Evolutionary conservation across 2,888 invertebrate genomes (phyloP).

Genomic region (Dicycla oo): DNA sequence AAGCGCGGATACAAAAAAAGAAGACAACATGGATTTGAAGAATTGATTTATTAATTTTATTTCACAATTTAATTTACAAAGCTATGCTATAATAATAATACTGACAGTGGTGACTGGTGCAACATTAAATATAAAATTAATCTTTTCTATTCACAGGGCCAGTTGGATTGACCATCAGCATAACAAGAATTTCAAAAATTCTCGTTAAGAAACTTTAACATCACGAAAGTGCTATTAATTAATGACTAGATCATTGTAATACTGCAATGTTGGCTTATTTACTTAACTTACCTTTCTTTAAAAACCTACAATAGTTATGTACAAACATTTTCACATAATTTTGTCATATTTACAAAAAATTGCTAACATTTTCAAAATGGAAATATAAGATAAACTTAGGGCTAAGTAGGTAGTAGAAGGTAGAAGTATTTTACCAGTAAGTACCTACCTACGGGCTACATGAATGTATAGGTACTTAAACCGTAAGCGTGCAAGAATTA

Average conservation of each 20-base stretch:
- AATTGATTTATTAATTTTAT: conserved; percentile 51
- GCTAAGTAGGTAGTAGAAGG: too few species aligned
- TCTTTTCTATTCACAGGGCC: conserved; percentile 27
- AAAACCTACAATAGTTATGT: conserved; percentile 47
- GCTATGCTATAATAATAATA: conserved; percentile 49
- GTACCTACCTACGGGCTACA: neutral
- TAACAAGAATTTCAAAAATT: conserved; percentile 41
- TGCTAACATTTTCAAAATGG: conserved; percentile 7
- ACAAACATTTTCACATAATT: conserved; percentile 58
- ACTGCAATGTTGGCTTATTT: conserved; percentile 51
- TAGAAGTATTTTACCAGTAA: neutral
- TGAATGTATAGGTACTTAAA: neutral
- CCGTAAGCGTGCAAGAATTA: neutral
- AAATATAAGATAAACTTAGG: conserved; percentile 2
- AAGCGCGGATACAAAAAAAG: neutral
- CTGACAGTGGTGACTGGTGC: conserved; percentile 45
- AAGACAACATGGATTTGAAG: conserved; percentile 18
- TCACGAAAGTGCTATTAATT: conserved; percentile 32
- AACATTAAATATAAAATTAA: conserved; percentile 25
- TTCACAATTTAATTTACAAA: conserved; percentile 57
- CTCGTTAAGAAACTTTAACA: conserved; percentile 9
- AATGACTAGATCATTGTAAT: conserved; percentile 63
- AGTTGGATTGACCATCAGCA: neutral
- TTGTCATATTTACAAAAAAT: conserved; percentile 59
- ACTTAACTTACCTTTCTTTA: conserved; percentile 23